Conservation (phyloP, 2,797 vertebrate species). For the Simalia tracyae region DNA sequence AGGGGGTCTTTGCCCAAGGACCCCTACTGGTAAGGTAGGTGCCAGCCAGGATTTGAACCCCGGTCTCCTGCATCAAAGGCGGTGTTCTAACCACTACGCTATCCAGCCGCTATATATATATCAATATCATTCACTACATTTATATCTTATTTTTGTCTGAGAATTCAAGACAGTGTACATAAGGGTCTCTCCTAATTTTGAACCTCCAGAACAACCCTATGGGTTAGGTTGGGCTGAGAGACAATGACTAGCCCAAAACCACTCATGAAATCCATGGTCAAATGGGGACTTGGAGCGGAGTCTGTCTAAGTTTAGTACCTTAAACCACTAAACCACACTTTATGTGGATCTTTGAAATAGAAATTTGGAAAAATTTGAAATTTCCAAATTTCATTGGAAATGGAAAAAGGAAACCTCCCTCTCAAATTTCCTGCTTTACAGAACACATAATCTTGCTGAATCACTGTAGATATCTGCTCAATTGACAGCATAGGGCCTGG, state of each 20-base stretch:
- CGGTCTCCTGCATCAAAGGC: too few relatives aligned
- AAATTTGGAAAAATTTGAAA: neutral
- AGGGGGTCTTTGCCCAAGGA: too few relatives aligned
- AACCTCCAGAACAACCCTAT: neutral
- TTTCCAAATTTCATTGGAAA: too few relatives aligned
- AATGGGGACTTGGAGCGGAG: neutral
- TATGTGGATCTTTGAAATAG: neutral
- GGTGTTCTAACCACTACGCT: too few relatives aligned
- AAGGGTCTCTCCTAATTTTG: neutral
- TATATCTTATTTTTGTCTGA: neutral
- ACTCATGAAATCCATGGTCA: neutral
- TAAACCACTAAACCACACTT: neutral
- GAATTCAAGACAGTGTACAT: neutral
- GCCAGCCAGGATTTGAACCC: too few relatives aligned
- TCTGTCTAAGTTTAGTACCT: neutral
- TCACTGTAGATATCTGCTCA: neutral
- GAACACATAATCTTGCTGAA: accelerated
- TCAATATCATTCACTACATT: neutral
- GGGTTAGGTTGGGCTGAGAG: neutral
- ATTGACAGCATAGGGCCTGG: neutral
- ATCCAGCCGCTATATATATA: too few relatives aligned
- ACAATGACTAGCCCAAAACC: neutral
- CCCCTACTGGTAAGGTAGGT: too few relatives aligned
- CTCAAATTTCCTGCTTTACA: neutral
- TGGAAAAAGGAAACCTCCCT: neutral